Percentiles rank a stretch among this genome's conserved stretches.
phyloP scores from a whole-genome alignment of 2,113 vertebrate genomes.

The Nesogale talazaci region DNA sequence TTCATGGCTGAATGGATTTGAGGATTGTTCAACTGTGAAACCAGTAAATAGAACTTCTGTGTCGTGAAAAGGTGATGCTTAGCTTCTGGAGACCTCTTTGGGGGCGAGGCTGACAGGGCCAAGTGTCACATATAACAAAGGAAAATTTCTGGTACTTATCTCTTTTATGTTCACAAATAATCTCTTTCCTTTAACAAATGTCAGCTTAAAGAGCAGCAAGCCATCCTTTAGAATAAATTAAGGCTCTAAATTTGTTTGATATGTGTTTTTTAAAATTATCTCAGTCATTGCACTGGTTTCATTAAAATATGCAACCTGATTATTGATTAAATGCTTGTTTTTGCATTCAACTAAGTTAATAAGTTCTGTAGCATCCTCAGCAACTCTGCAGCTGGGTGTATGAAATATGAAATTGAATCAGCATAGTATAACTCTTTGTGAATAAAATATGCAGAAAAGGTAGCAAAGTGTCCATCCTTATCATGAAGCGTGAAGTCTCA shows the following conservation, averaged over 20 bases:
- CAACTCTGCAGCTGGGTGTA: constrained; percentile 49
- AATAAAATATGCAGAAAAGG: constrained; percentile 65
- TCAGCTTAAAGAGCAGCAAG: constrained; percentile 20
- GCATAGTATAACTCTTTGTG: constrained; percentile 55
- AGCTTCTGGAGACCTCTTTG: constrained; percentile 26
- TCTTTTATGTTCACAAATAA: constrained; percentile 37
- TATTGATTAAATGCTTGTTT: constrained; percentile 78
- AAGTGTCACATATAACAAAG: constrained; percentile 28
- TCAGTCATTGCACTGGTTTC: constrained; percentile 46
- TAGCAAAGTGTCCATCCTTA: constrained; percentile 38
- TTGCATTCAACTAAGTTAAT: constrained; percentile 66
- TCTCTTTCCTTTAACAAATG: constrained; percentile 44
- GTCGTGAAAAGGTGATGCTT: not conserved
- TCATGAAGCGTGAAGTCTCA: constrained; percentile 43
- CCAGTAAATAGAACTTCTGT: constrained; percentile 12
- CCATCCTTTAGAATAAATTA: constrained; percentile 54
- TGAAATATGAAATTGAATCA: constrained; percentile 71
- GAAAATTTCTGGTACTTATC: constrained; percentile 23
- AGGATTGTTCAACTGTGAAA: not conserved
- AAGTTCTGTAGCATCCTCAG: constrained; percentile 66
- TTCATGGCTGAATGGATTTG: constrained; percentile 43
- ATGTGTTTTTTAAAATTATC: constrained; percentile 58
- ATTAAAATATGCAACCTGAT: constrained; percentile 46
- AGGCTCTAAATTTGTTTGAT: constrained; percentile 57
- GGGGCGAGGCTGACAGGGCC: too few relatives aligned